phyloP scores from a whole-genome alignment of 2,113 vertebrate species.

The Callipepla squamata region DNA sequence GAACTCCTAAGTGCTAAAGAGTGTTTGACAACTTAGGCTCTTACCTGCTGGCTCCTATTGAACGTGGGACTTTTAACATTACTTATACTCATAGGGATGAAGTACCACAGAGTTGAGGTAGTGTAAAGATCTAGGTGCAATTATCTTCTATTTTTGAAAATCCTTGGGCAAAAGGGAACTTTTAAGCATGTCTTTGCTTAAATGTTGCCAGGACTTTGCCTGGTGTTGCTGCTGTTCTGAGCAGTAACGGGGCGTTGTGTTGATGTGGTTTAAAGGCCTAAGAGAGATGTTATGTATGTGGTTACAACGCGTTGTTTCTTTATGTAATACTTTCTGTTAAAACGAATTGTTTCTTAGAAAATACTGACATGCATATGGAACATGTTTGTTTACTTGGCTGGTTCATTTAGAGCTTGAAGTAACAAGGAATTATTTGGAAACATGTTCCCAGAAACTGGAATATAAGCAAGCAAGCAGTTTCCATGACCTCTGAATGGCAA shows the following conservation, averaged over 20 bases:
- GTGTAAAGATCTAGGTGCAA: not conserved
- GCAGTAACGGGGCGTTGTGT: not conserved
- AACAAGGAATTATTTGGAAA: conserved; percentile 47
- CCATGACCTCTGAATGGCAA: conserved; percentile 3
- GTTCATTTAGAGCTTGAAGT: conserved; percentile 13
- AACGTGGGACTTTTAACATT: not conserved
- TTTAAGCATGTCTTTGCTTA: not conserved
- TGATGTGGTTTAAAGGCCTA: not conserved
- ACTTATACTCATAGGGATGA: not conserved
- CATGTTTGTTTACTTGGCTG: conserved; percentile 57
- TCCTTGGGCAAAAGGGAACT: not conserved
- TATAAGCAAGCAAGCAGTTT: not conserved
- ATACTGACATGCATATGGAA: conserved; percentile 20
- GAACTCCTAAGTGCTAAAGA: not conserved
- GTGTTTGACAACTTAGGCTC: not conserved
- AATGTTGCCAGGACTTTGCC: not conserved
- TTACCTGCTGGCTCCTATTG: not conserved
- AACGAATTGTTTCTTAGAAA: conserved; percentile 29
- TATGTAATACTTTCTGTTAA: not conserved
- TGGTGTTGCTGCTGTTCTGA: not conserved
- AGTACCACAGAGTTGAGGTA: not conserved
- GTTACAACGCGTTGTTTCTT: not conserved
- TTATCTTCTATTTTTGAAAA: not conserved
- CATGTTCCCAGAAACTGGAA: conserved; percentile 62
- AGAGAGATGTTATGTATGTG: not conserved